These are phyloP conservation scores for Avahi laniger DNA, from an alignment of 2,797 vertebrate genomes.

Conservation along the genomic window DNA sequence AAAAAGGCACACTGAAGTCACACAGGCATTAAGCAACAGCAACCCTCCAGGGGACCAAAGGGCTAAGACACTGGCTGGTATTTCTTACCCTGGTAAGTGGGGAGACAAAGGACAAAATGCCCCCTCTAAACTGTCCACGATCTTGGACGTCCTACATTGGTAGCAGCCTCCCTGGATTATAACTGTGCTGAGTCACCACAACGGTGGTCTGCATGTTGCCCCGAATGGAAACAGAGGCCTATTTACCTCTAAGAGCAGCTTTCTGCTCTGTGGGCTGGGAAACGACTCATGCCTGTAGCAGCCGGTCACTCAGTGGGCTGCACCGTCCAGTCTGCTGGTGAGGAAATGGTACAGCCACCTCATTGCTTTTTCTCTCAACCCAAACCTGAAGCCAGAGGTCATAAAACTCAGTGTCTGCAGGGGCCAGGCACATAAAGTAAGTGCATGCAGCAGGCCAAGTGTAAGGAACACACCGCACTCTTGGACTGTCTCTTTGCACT, in stretches of 20 bases:
- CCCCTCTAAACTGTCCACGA: neutral
- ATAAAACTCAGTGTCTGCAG: neutral
- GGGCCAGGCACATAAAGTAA: neutral
- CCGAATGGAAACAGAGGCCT: constrained; percentile 11
- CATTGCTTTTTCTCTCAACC: neutral
- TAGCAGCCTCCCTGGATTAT: neutral
- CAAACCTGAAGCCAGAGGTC: neutral
- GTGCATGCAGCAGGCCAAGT: neutral
- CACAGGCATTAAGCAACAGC: constrained; percentile 81
- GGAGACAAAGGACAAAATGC: neutral
- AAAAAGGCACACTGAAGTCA: neutral
- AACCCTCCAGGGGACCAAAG: constrained; percentile 86
- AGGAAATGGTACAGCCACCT: neutral
- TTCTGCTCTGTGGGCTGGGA: neutral
- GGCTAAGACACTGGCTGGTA: constrained; percentile 87
- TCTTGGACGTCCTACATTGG: neutral
- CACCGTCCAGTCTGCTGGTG: accelerated
- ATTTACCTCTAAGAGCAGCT: constrained; percentile 29
- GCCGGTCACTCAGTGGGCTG: neutral
- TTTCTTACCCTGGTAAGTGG: constrained; percentile 66
- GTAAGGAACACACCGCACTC: neutral
- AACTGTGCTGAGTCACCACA: constrained; percentile 35
- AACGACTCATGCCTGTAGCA: neutral
- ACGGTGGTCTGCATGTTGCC: neutral
- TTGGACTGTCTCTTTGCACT: neutral